Base-by-base conservation (phyloP, 2,113 vertebrate species). In the Malurus elegans region DNA sequence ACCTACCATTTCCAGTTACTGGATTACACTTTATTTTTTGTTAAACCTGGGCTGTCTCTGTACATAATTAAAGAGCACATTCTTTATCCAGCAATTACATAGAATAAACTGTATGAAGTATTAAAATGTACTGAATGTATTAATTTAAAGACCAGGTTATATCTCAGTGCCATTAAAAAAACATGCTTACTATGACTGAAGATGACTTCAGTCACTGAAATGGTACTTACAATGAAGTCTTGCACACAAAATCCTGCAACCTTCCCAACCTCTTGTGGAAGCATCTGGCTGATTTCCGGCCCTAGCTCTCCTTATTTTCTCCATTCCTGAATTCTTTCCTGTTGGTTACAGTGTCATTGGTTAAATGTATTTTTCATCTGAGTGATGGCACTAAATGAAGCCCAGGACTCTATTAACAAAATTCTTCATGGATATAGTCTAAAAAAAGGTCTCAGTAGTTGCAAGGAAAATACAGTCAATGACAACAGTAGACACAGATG, bases 51-150 rank as follows among this genome's bases (percentile, higher is more conserved):
- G 44, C 14, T 85, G 12, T 61, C 57, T 78, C 29, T 61, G 40
- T 87, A 78, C 12, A 12, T 89, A 92, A 86, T 80, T 86, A 87
- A 91, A 85, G 62, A 82, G 10, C 47, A 53, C 34, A 25, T 74
- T 78, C 40, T 79, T 93, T 91, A 95, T 72, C 71, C 57, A 88
- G 28, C 36, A 96, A 38, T 93, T 95, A 93, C 90, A 87, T 66
- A 4, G 58, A 78, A 78, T 88, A 66, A 5, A 11, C 44, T 80
- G 18, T 58, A 57, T 66, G 64, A 84, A 92, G 44, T 82, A 89
- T 95, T 96, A 75, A 94, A 88, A 32, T 71, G 15, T 51, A 65
- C 54, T 70, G 56, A 89, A 69, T 90, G 86, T 87, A 79, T 90
- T 94, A 81, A 81, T 95, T 95, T 93, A 17, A 79, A 95, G 67